Evolutionary conservation across 2,797 vertebrate genomes (phyloP).

Genomic region (Oreochromis mossambicus): DNA sequence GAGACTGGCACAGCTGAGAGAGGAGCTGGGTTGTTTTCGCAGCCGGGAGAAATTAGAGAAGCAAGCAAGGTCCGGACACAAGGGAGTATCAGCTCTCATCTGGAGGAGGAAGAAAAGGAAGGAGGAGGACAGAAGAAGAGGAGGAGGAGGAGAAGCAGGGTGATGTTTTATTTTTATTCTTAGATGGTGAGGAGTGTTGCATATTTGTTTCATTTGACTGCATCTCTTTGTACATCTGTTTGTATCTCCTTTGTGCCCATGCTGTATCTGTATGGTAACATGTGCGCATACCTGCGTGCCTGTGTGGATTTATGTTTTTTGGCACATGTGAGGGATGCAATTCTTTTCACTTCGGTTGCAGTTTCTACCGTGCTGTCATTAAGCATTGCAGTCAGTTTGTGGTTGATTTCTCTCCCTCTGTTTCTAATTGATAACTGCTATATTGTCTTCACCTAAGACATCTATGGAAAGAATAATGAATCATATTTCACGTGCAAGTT

Average conservation of each 20-base stretch:
- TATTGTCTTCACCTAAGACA: slow-evolving; percentile 2
- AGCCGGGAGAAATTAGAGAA: slow-evolving; percentile 47
- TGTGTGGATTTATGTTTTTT: background rate
- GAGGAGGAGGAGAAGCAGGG: slow-evolving; percentile 21
- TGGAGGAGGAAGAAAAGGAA: slow-evolving; percentile 42
- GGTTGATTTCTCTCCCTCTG: slow-evolving; percentile 37
- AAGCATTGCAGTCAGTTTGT: slow-evolving; percentile 39
- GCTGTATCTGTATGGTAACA: background rate
- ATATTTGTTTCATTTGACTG: slow-evolving; percentile 11
- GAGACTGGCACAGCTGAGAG: slow-evolving; percentile 33
- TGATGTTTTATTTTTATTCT: slow-evolving; percentile 39
- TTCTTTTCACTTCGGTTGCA: slow-evolving; percentile 37
- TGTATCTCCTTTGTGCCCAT: background rate
- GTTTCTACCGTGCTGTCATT: slow-evolving; percentile 31
- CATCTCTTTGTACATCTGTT: background rate
- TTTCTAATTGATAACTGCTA: slow-evolving; percentile 39
- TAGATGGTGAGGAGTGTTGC: slow-evolving; percentile 10
- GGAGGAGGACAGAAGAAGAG: slow-evolving; percentile 4
- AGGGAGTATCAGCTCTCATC: slow-evolving; percentile 54
- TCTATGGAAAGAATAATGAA: background rate
- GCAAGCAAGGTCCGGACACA: slow-evolving; percentile 42
- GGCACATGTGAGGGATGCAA: slow-evolving; percentile 9
- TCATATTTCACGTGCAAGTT: slow-evolving; percentile 1
- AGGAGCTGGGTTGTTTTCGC: slow-evolving; percentile 22
- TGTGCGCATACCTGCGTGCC: background rate